Evolutionary conservation across 1,140 invertebrate species (phyloP), one percentile per base, ranked within the genome.

Genomic region (Palaemon carinicauda): DNA sequence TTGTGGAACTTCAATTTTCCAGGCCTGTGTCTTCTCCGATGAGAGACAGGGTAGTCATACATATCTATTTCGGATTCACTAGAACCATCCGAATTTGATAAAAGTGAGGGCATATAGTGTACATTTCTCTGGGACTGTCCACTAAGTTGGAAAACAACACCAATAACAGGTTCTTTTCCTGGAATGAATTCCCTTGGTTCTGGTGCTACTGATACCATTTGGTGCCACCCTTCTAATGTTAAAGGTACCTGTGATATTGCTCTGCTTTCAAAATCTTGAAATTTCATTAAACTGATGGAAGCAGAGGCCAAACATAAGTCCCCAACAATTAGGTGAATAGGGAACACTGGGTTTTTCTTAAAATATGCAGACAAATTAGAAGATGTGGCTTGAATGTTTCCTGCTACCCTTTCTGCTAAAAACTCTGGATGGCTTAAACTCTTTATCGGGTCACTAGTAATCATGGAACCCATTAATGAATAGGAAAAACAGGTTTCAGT

Each of bases 251-350:
- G 77, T 21, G 41, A 27, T n/a, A 31, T 51, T n/a, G 80, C 60
- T 5, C 27, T 54, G 51, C 53, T 69, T 50, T 29, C 52, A 15
- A 21, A 60, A 9, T 7, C 27, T n/a, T 80, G 52, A 86, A 86
- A 86, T 24, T 33, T 29, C 24, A 50, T 24, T 19, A 86, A 27
- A 12, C 73, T 86, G 19, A 86, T 73, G 31, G 27, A 53, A 21
- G 60, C 65, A 33, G 77, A 73, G 14, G 84, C 84, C 33, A 86
- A 27, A 31, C 75, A 54, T 19, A 86, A 56, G 69, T 80, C 84
- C 9, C 84, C 84, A 15, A 86, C 21, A 15, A 80, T 21, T 21
- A 86, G 84, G 50, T 86, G 77, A 27, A 86, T 86, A n/a, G 75
- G 84, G 7, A 86, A 60, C 17, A 73, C 33, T 54, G 77, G 56